A percentile compares a stretch with the other conserved stretches of the same genome.
These are phyloP conservation scores for Candoia aspera DNA, from an alignment of 2,113 vertebrate species.

Conservation along the genomic window DNA sequence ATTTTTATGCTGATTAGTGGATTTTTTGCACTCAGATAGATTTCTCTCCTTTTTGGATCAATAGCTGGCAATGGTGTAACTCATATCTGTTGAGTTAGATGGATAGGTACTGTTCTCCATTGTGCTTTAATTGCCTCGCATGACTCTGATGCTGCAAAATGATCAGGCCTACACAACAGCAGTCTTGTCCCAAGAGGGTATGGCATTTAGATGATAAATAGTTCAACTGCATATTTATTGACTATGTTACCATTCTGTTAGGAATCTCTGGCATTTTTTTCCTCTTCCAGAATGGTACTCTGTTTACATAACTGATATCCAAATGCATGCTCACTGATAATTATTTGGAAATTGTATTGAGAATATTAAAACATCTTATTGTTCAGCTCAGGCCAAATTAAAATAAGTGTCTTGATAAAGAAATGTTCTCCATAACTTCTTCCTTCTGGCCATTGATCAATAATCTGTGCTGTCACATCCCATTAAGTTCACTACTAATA, in stretches of 20 bases:
- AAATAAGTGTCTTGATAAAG: not conserved
- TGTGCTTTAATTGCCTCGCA: not conserved
- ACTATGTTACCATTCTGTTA: not conserved
- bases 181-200: not conserved
- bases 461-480: not conserved
- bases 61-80: not conserved
- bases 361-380: not conserved
- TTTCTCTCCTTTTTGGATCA: constrained; percentile 27
- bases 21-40: not conserved
- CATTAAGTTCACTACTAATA: not conserved
- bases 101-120: not conserved
- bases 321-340: not conserved
- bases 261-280: not conserved
- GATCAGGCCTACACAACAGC: not conserved
- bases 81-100: constrained; percentile 4
- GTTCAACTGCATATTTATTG: constrained; percentile 10
- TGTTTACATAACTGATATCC: not conserved
- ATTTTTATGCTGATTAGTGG: constrained; percentile 24
- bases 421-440: not conserved
- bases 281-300: not conserved
- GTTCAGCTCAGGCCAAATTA: not conserved
- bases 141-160: not conserved
- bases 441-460: not conserved
- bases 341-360: not conserved
- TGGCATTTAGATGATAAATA: constrained; percentile 7